phyloP scores from a whole-genome alignment of 92 coral and sea anemone species.

The Actinostola sp. region DNA sequence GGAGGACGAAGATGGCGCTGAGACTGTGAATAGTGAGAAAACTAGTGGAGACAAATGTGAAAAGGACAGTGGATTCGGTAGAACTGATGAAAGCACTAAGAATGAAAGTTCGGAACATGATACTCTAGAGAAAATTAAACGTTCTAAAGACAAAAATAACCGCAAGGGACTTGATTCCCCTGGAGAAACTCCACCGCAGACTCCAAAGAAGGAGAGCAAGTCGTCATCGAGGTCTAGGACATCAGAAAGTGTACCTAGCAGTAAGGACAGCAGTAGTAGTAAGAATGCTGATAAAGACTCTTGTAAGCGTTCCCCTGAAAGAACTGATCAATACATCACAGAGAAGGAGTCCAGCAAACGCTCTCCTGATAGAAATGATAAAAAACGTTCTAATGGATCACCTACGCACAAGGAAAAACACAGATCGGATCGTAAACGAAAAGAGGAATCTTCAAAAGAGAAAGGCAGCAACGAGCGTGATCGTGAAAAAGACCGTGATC shows the following conservation, averaged over 20 bases:
- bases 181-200: constrained; percentile 55
- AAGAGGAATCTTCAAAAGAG: constrained; percentile 10
- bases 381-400: constrained; percentile 67
- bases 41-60: constrained; percentile 91
- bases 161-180: constrained; percentile 48
- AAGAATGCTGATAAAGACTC: constrained; percentile 50
- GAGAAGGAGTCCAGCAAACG: constrained; percentile 59
- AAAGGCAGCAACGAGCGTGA: constrained; percentile 59
- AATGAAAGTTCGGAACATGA: constrained; percentile 96
- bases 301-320: constrained; percentile 47
- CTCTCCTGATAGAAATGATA: constrained; percentile 46
- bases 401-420: constrained; percentile 72
- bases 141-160: constrained; percentile 47
- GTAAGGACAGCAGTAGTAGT: constrained; percentile 52
- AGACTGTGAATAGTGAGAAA: constrained; percentile 71
- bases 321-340: constrained; percentile 26
- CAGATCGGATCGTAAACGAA: constrained; percentile 55
- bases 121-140: constrained; percentile 66
- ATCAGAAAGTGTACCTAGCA: constrained; percentile 52
- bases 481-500: constrained; percentile 65
- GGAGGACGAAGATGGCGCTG: constrained; percentile 92
- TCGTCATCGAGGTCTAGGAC: constrained; percentile 50
- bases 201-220: constrained; percentile 55
- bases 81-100: constrained; percentile 92
- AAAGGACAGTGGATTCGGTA: constrained; percentile 95